Evolutionary conservation across 2,888 invertebrate genomes (phyloP).

Genomic region (Chrysolina oricalcia): DNA sequence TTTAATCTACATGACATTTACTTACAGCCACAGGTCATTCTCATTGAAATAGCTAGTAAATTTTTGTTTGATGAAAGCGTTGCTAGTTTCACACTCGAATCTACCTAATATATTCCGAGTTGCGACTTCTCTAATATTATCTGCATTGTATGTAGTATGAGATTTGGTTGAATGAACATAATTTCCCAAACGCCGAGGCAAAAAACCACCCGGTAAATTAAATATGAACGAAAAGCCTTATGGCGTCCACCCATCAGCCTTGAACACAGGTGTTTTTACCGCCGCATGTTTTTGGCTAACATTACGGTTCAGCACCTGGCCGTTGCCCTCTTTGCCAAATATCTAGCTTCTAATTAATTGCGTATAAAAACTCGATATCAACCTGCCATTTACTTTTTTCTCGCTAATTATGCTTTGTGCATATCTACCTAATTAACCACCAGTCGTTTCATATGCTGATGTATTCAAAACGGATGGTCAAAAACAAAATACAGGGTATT

Average conservation of each 20-base stretch:
- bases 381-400: not conserved
- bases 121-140: not conserved
- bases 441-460: not conserved
- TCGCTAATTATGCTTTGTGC: not conserved
- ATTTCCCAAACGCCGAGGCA: not conserved
- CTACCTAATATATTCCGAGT: not conserved
- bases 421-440: not conserved
- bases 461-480: not conserved
- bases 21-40: no score
- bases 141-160: not conserved
- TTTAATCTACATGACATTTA: no score
- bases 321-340: not conserved
- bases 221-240: not conserved
- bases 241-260: conserved; percentile 10
- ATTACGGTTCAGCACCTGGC: conserved; percentile 11
- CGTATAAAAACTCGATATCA: not conserved
- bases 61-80: no score
- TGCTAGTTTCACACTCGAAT: not conserved
- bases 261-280: conserved; percentile 17
- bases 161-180: not conserved
- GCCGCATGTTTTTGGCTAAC: not conserved
- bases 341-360: not conserved
- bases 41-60: no score
- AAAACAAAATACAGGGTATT: not conserved
- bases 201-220: conserved; percentile 13